A percentile compares a stretch with the other conserved stretches of the same genome.
phyloP scores from a whole-genome alignment of 2,113 vertebrate genomes.

The Phalacrocorax aristotelis region DNA sequence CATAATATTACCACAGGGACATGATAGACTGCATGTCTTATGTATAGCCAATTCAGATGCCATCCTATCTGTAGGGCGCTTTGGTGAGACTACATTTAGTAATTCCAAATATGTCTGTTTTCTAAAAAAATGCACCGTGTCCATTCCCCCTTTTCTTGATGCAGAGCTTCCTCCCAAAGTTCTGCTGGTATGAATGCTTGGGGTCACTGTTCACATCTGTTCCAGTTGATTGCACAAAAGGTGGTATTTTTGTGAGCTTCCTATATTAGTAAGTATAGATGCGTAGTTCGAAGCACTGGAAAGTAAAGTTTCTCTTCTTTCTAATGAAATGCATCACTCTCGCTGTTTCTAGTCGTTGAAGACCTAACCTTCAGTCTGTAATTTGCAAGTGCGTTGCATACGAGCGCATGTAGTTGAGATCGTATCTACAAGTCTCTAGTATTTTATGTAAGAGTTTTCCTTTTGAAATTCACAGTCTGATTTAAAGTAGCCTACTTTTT shows the following conservation, averaged over 20 bases:
- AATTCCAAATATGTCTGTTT: not conserved
- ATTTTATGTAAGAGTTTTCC: not conserved
- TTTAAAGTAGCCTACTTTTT: not conserved
- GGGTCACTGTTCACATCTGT: not conserved
- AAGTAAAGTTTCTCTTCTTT: not conserved
- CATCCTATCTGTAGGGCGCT: not conserved
- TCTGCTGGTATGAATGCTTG: not conserved
- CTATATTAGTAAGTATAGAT: not conserved
- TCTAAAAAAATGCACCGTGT: not conserved
- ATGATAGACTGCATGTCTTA: not conserved
- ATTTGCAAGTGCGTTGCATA: not conserved
- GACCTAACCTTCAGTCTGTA: not conserved
- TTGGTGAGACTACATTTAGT: not conserved
- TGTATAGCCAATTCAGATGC: not conserved
- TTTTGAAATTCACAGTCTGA: not conserved
- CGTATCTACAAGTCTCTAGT: not conserved
- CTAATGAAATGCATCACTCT: not conserved
- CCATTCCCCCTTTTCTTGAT: not conserved
- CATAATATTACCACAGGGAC: not conserved
- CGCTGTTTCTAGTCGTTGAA: not conserved
- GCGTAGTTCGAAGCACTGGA: not conserved
- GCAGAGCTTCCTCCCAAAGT: not conserved
- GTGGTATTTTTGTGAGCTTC: not conserved
- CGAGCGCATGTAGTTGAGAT: fast-evolving
- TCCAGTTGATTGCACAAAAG: not conserved